Conservation (phyloP, 2,113 vertebrate species). For the Protomyctophum bolini region DNA sequence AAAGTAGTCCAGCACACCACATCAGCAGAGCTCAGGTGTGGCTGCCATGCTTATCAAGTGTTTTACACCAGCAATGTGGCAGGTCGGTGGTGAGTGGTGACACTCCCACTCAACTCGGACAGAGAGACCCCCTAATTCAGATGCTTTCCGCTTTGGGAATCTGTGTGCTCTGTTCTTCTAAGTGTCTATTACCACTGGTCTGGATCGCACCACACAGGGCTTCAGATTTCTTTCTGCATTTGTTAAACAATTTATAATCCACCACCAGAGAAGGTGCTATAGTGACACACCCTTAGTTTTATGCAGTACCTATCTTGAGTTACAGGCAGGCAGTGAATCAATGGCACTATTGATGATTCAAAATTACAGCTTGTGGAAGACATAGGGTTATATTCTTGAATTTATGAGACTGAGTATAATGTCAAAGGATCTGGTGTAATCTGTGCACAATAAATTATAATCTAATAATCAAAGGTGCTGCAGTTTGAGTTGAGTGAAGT, state of each 20-base stretch:
- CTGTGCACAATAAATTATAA: slow-evolving; percentile 3
- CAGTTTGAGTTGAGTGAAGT: neutral
- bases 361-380: slow-evolving; percentile 34
- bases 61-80: no score
- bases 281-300: slow-evolving; percentile 20
- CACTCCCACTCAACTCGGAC: neutral
- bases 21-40: no score
- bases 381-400: neutral
- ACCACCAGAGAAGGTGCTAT: neutral
- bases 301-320: slow-evolving; percentile 3
- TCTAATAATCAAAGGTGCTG: slow-evolving; percentile 31
- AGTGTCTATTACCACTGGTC: slow-evolving; percentile 9
- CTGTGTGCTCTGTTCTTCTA: neutral
- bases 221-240: slow-evolving; percentile 56
- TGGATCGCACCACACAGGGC: neutral
- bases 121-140: slow-evolving; percentile 16
- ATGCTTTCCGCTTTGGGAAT: neutral
- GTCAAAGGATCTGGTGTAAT: slow-evolving; percentile 10
- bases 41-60: no score
- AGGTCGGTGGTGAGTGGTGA: no score
- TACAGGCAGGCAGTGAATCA: neutral
- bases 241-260: slow-evolving; percentile 62
- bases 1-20: no score
- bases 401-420: neutral
- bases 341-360: neutral